Conservation (phyloP, 1,140 invertebrate species). For the Oncopeltus fasciatus region DNA sequence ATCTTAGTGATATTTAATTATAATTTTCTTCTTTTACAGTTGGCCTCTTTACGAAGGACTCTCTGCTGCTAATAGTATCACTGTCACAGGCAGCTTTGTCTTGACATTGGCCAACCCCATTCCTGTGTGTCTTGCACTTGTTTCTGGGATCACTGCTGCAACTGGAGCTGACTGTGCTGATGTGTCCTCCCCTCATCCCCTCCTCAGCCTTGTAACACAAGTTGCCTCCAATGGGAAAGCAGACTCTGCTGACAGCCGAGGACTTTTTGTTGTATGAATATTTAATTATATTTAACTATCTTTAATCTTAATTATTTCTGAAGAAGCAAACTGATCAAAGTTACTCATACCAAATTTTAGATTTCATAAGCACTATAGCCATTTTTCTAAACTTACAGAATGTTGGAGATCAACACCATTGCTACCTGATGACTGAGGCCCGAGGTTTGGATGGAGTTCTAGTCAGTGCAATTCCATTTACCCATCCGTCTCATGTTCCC, state of each 20-base stretch:
- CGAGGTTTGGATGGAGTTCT: conserved; percentile 63
- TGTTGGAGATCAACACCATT: conserved; percentile 81
- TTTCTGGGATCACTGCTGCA: conserved; percentile 55
- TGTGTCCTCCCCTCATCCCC: conserved; percentile 43
- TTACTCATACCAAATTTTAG: too few relatives aligned
- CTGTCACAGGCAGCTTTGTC: conserved; percentile 80
- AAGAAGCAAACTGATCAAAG: too few relatives aligned
- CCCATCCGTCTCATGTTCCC: conserved; percentile 84
- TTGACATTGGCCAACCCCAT: conserved; percentile 73
- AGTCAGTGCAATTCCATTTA: conserved; percentile 75
- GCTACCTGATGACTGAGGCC: conserved; percentile 80
- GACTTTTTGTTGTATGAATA: conserved; percentile 66
- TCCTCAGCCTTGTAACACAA: conserved; percentile 61
- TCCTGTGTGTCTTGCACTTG: conserved; percentile 61
- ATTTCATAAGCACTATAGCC: too few relatives aligned
- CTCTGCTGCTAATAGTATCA: conserved; percentile 67
- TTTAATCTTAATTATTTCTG: too few relatives aligned
- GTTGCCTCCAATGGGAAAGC: conserved; percentile 51
- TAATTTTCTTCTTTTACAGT: too few relatives aligned
- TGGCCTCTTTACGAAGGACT: conserved; percentile 63
- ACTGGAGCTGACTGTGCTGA: conserved; percentile 41
- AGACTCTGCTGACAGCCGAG: conserved; percentile 52
- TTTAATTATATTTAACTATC: too few relatives aligned
- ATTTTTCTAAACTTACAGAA: conserved; percentile 51
- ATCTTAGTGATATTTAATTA: too few relatives aligned